Evolutionary conservation across 2,113 vertebrate genomes (phyloP), one percentile per base, ranked within the genome.

Genomic region (Furnarius figulus): DNA sequence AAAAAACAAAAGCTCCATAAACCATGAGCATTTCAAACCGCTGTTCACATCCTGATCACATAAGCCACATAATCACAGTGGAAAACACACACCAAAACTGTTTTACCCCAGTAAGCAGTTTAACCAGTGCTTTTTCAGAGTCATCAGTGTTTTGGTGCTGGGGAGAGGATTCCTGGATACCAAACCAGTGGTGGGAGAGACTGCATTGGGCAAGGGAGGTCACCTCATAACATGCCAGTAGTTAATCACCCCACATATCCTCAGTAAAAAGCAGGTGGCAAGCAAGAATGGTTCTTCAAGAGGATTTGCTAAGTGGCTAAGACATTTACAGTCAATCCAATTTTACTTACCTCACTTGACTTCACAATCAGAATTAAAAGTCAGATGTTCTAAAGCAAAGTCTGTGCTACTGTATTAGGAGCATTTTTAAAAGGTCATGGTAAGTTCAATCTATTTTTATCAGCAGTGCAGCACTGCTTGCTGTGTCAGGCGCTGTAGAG

Each of bases 281-380:
- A 93, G 37, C 65, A 93, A 93, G 75, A 12, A 73, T 15, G 37
- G 40, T 52, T 93, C 85, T 80, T 71, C 87, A 92, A 95, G 91
- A 93, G 91, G 94, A 95, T 96, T 94, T 91, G 40, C 58, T 96
- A 96, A 88, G 89, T 53, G 49, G 72, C 61, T 97, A 89, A 91
- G 94, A 90, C 91, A 92, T 90, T 89, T 94, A 93, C 86, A 94
- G 94, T 83, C 6, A 0, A 91, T 95, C 70, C 86, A 95, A 87
- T 73, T 90, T 87, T 28, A 82, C 63, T 95, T 85, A 95, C 94
- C 89, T 92, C 95, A 83, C 49, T 92, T 96, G 95, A 94, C 94
- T 96, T 96, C 79, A 91, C 92, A 89, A 95, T 91, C 87, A 93
- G 91, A 95, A 94, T 92, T 95, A 95, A 63, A 96, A 97, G 87